Evolutionary conservation across 2,113 vertebrate genomes (phyloP).

Genomic region (Chinchilla lanigera): DNA sequence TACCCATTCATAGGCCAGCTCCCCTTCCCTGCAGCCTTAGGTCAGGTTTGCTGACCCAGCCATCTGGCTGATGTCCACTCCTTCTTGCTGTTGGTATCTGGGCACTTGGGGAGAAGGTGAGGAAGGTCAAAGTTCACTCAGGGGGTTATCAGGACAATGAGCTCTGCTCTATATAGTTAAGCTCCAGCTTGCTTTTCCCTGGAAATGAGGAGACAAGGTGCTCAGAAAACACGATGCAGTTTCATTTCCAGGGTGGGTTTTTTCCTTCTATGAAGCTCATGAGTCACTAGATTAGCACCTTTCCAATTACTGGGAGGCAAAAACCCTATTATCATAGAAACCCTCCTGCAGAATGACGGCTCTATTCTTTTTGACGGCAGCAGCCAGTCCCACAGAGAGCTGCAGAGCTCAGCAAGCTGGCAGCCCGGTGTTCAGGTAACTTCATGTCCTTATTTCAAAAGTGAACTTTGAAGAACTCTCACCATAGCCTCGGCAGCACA

Average conservation of each 20-base stretch:
- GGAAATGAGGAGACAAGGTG: slow-evolving; percentile 51
- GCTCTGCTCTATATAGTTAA: background rate
- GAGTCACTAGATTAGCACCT: slow-evolving; percentile 84
- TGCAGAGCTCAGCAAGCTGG: slow-evolving; percentile 56
- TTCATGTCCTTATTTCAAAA: slow-evolving; percentile 68
- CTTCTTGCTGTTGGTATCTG: background rate
- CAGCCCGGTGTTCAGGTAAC: background rate
- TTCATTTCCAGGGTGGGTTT: slow-evolving; percentile 64
- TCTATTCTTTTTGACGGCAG: slow-evolving; percentile 73
- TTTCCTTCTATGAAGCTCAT: slow-evolving; percentile 71
- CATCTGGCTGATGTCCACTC: background rate
- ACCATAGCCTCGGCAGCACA: background rate
- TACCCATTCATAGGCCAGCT: background rate
- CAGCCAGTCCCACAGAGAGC: slow-evolving; percentile 45
- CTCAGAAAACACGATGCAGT: slow-evolving; percentile 70
- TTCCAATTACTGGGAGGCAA: slow-evolving; percentile 67
- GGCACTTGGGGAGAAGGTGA: background rate
- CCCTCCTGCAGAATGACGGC: slow-evolving; percentile 67
- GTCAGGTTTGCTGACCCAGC: background rate
- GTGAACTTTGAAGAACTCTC: slow-evolving; percentile 69
- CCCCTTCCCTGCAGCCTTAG: background rate
- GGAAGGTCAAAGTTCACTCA: background rate
- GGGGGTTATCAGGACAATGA: background rate
- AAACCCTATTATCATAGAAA: slow-evolving; percentile 61
- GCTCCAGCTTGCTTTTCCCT: background rate